phyloP scores from a whole-genome alignment of 2,888 invertebrate species.

The Leucozona laternaria region DNA sequence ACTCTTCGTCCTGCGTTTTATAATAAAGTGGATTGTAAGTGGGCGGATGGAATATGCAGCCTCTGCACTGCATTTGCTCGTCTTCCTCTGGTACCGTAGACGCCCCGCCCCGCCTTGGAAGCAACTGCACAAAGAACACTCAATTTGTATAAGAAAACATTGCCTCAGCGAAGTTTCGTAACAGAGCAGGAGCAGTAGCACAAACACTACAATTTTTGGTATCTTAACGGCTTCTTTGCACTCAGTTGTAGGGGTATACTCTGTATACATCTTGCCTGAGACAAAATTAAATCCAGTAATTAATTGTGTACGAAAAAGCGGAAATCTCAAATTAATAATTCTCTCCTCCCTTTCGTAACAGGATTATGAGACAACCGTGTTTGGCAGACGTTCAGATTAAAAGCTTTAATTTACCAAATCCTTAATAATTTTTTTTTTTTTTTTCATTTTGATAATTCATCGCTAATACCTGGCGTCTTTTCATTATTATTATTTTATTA shows the following conservation, averaged over 20 bases:
- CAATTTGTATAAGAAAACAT: slow-evolving; percentile 66
- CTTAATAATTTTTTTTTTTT: slow-evolving; percentile 1
- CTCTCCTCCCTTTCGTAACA: slow-evolving; percentile 28
- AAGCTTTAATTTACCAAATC: slow-evolving; percentile 45
- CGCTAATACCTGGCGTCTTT: not conserved
- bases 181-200: not conserved
- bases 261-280: slow-evolving; percentile 34
- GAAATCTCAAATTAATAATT: slow-evolving; percentile 74
- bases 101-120: slow-evolving; percentile 27
- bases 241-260: slow-evolving; percentile 26
- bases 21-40: not conserved
- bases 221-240: slow-evolving; percentile 23
- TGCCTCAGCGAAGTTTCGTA: not conserved
- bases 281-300: slow-evolving; percentile 69
- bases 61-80: slow-evolving; percentile 30
- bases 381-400: slow-evolving; percentile 58
- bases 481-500: slow-evolving; percentile 27
- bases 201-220: slow-evolving; percentile 11
- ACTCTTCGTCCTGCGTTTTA: not conserved
- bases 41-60: not conserved
- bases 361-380: slow-evolving; percentile 63
- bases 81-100: not conserved
- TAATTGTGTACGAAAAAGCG: slow-evolving; percentile 69
- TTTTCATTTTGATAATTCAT: not conserved
- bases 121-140: slow-evolving; percentile 53